Evolutionary conservation across 2,888 invertebrate species (phyloP).

Genomic region (Tanytarsus gracilentus): DNA sequence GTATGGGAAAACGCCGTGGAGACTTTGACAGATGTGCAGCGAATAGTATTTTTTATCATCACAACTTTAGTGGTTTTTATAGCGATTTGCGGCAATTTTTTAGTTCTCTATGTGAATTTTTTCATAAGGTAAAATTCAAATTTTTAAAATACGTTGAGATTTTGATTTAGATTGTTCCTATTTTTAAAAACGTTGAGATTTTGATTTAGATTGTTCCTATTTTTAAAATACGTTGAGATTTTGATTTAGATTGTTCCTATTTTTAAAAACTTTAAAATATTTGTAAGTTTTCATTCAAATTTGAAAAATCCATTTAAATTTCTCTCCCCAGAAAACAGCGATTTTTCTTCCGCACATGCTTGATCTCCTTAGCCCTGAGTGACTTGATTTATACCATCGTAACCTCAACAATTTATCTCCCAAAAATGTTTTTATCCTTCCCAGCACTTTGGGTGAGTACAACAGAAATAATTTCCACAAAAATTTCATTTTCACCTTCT

Average conservation of each 20-base stretch:
- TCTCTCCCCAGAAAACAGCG: slow-evolving; percentile 42
- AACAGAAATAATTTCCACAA: neutral
- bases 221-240: no score
- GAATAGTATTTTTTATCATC: slow-evolving; percentile 11
- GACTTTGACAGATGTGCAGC: neutral
- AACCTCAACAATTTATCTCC: slow-evolving; percentile 32
- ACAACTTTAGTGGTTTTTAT: slow-evolving; percentile 1
- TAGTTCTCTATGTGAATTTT: slow-evolving; percentile 20
- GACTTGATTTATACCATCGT: slow-evolving; percentile 38
- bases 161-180: no score
- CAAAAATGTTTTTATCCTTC: neutral
- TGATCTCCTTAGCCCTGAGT: slow-evolving; percentile 46
- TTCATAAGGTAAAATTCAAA: neutral
- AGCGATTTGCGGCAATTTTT: slow-evolving; percentile 4
- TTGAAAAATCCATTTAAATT: no score
- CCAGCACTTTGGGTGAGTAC: slow-evolving; percentile 8
- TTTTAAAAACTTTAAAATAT: no score
- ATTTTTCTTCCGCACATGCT: slow-evolving; percentile 46
- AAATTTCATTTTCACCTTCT: neutral
- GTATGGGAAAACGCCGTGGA: slow-evolving; percentile 15
- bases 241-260: no score
- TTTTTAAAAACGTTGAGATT: no score
- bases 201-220: no score
- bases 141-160: neutral
- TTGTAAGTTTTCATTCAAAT: no score